phyloP scores from a whole-genome alignment of 2,888 invertebrate species.

The Tethea ocularis region DNA sequence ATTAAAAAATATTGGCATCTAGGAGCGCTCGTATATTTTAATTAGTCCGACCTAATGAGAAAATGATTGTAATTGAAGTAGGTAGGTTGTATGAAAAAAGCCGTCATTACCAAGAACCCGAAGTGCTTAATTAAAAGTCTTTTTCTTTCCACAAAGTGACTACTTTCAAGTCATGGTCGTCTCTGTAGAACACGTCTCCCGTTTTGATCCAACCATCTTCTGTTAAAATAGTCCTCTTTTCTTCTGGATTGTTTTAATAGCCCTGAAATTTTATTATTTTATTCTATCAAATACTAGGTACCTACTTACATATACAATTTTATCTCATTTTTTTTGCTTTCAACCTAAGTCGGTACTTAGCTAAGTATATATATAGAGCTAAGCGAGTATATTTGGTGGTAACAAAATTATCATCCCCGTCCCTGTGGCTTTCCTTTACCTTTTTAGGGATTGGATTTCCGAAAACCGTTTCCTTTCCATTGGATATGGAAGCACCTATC shows the following conservation, averaged over 20 bases:
- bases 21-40: conserved; percentile 1
- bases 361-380: not conserved
- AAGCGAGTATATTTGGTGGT: conserved; percentile 6
- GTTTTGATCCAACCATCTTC: conserved; percentile 6
- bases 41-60: conserved; percentile 10
- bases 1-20: not conserved
- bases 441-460: conserved; percentile 27
- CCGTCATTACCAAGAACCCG: conserved; percentile 43
- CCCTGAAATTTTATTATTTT: not conserved
- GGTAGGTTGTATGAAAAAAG: conserved; percentile 12
- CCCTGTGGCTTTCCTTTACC: conserved; percentile 23
- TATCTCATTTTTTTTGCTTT: no score
- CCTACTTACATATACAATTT: no score
- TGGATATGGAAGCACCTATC: no score
- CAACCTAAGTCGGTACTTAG: no score
- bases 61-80: conserved; percentile 9
- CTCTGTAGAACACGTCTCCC: conserved; percentile 8
- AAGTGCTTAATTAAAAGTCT: conserved; percentile 28
- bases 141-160: conserved; percentile 2
- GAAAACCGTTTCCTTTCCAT: conserved; percentile 8
- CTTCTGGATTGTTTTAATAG: not conserved
- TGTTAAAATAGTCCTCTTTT: not conserved
- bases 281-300: no score
- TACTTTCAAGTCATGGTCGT: not conserved
- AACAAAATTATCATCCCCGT: conserved; percentile 26